phyloP scores from a whole-genome alignment of 2,797 vertebrate genomes.

The Sylvia borin region DNA sequence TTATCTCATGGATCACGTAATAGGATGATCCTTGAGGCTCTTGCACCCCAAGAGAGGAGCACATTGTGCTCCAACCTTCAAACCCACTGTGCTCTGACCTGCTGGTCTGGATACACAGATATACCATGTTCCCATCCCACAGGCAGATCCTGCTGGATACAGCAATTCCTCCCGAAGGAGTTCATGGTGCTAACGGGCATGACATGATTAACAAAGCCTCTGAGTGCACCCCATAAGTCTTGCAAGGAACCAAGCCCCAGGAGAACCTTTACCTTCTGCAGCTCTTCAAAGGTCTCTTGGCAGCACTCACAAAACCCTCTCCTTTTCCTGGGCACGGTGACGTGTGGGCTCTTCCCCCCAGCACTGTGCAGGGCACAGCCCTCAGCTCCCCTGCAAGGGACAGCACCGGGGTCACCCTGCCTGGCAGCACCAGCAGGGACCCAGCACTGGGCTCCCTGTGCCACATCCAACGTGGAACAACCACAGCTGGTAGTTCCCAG shows the following conservation, averaged over 20 bases:
- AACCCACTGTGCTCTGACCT: background rate
- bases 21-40: background rate
- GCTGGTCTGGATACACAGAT: background rate
- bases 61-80: accelerated
- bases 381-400: constrained; percentile 39
- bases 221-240: background rate
- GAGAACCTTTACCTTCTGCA: constrained; percentile 75
- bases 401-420: background rate
- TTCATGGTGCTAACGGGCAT: accelerated
- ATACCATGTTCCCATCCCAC: accelerated
- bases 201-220: accelerated
- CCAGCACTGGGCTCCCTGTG: background rate
- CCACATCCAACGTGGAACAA: accelerated
- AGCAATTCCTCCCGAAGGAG: background rate
- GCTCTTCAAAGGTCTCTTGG: constrained; percentile 78
- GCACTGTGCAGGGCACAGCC: background rate
- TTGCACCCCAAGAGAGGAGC: background rate
- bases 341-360: background rate
- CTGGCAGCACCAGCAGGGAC: background rate
- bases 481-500: background rate
- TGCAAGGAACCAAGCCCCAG: background rate
- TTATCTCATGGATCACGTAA: background rate
- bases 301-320: constrained; percentile 88
- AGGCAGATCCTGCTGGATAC: background rate
- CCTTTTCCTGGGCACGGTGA: constrained; percentile 12